Percentiles rank a stretch among this genome's conserved stretches.
These are phyloP conservation scores for Panthera leo DNA, from an alignment of 2,113 vertebrate genomes.

Conservation along the genomic window DNA sequence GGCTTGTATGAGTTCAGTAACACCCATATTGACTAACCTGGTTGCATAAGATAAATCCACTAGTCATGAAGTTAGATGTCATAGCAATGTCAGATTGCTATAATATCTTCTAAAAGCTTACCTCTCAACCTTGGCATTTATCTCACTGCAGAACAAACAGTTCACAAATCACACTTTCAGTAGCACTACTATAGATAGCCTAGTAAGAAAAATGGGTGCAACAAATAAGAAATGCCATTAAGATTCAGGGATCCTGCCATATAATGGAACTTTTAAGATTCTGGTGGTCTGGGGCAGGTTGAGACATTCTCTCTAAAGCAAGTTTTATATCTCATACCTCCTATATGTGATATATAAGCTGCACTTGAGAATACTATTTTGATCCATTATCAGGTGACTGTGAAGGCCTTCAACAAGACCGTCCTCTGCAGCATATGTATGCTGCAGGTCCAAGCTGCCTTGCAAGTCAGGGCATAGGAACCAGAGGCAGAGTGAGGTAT, in stretches of 20 bases:
- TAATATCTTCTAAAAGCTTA: not conserved
- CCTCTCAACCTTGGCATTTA: not conserved
- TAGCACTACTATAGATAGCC: not conserved
- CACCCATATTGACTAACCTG: not conserved
- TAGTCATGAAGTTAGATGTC: not conserved
- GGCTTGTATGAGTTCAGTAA: not conserved
- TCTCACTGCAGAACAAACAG: not conserved
- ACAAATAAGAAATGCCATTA: not conserved
- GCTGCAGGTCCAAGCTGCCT: not conserved
- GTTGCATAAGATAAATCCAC: not conserved
- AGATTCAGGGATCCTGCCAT: not conserved
- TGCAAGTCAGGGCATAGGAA: not conserved
- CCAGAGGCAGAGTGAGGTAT: not conserved
- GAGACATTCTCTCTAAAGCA: not conserved
- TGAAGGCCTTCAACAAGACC: not conserved
- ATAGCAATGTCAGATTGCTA: not conserved
- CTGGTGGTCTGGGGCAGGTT: not conserved
- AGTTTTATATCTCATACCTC: not conserved
- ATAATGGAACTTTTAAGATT: not conserved
- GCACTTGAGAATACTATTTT: not conserved
- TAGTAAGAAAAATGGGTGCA: not conserved
- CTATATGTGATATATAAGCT: not conserved
- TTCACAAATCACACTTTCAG: not conserved
- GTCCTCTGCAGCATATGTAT: not conserved
- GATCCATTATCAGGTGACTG: not conserved